A percentile compares a stretch with the other conserved stretches of the same genome.
phyloP scores from a whole-genome alignment of 2,888 invertebrate species.

The Torymus auratus region DNA sequence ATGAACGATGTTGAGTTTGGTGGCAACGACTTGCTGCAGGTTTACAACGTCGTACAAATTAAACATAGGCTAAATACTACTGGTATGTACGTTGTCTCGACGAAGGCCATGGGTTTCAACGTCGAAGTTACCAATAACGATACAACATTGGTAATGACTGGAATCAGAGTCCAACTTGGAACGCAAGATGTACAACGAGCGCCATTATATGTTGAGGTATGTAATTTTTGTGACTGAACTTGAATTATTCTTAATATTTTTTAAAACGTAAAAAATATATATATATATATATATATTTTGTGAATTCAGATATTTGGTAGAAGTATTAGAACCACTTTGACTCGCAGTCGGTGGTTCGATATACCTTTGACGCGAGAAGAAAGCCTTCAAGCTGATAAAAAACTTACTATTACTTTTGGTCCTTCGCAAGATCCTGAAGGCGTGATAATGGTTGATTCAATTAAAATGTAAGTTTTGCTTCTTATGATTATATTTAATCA shows the following conservation, averaged over 20 bases:
- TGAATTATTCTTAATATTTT: not conserved
- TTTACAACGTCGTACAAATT: conserved; percentile 94
- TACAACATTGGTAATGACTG: conserved; percentile 92
- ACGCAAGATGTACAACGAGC: conserved; percentile 88
- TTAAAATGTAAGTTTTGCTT: conserved; percentile 83
- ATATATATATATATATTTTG: not conserved
- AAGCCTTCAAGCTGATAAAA: conserved; percentile 93
- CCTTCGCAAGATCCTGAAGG: conserved; percentile 91
- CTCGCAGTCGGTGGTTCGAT: conserved; percentile 95
- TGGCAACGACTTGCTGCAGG: conserved; percentile 95
- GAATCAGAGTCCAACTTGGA: conserved; percentile 91
- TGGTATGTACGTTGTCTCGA: conserved; percentile 95
- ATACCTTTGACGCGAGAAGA: conserved; percentile 96
- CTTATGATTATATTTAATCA: not conserved
- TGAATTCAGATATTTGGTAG: conserved; percentile 82
- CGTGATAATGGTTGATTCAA: conserved; percentile 94
- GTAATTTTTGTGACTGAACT: conserved; percentile 2
- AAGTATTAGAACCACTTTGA: conserved; percentile 82
- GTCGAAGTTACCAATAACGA: conserved; percentile 93
- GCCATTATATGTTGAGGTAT: conserved; percentile 86
- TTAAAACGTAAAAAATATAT: conserved; percentile 9
- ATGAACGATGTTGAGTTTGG: conserved; percentile 96
- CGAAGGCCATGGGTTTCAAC: conserved; percentile 92
- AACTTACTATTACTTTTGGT: conserved; percentile 89
- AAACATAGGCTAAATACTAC: conserved; percentile 92